phyloP scores from a whole-genome alignment of 2,888 invertebrate genomes.

The Sepiola atlantica region DNA sequence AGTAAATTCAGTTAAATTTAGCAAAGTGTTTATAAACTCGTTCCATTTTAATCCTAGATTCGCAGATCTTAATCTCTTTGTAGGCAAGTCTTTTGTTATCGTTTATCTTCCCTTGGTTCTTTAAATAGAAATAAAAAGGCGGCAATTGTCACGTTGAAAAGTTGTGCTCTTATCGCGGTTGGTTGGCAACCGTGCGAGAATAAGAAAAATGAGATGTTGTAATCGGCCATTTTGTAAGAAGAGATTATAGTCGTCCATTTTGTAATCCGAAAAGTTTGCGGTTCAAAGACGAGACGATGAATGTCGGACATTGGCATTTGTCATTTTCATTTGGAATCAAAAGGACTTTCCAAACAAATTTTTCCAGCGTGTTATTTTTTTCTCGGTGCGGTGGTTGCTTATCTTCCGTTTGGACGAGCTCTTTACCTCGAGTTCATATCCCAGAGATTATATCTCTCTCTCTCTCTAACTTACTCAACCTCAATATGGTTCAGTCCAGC shows the following conservation, averaged over 20 bases:
- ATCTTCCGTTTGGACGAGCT: neutral
- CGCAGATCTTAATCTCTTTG: neutral
- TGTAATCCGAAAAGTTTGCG: neutral
- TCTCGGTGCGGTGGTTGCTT: neutral
- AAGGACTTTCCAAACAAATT: neutral
- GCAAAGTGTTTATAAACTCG: neutral
- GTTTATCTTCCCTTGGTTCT: neutral
- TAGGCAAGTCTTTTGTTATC: neutral
- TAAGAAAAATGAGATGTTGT: neutral
- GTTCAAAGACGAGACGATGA: neutral
- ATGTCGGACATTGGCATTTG: neutral
- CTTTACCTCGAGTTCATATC: neutral
- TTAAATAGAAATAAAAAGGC: neutral
- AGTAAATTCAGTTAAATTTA: no score
- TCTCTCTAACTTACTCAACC: no score
- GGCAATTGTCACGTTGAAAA: neutral
- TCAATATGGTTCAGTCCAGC: neutral
- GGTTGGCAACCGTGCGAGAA: neutral
- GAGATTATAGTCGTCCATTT: neutral
- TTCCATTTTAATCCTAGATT: neutral
- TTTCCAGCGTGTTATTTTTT: neutral
- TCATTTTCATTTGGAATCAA: neutral
- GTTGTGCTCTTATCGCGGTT: neutral
- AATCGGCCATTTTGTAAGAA: neutral
- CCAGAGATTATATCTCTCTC: no score